A percentile compares a stretch with the other conserved stretches of the same genome.
Evolutionary conservation across 2,113 vertebrate genomes (phyloP).

Genomic region (Mastomys natalensis): DNA sequence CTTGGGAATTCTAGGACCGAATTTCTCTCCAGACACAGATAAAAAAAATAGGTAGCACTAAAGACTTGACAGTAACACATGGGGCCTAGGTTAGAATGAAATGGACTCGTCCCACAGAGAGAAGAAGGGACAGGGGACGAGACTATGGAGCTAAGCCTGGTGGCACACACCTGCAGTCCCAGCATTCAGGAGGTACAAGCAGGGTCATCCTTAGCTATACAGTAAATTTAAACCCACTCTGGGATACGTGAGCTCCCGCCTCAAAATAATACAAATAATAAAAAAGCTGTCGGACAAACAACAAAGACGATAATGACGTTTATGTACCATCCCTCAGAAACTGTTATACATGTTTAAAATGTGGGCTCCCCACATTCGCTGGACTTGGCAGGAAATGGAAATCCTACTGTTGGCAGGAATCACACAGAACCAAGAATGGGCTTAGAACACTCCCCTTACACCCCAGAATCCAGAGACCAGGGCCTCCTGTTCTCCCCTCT

Average conservation of each 20-base stretch:
- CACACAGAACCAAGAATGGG: not conserved
- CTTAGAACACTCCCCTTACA: not conserved
- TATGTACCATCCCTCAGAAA: not conserved
- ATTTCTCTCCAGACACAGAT: not conserved
- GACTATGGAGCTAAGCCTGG: not conserved
- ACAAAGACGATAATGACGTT: not conserved
- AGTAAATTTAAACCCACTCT: not conserved
- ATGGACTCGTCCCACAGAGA: too few species aligned
- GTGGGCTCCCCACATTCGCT: too few species aligned
- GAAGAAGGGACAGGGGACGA: not conserved
- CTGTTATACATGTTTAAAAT: not conserved
- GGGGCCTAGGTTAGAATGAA: not conserved
- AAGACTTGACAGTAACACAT: not conserved
- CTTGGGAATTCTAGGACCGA: not conserved
- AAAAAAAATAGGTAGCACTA: not conserved
- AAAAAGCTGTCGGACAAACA: not conserved
- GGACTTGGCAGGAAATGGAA: not conserved
- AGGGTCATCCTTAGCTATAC: not conserved
- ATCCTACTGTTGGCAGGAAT: too few species aligned
- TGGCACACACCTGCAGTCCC: not conserved
- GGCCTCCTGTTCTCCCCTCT: not conserved
- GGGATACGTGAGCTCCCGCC: not conserved
- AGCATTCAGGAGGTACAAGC: not conserved
- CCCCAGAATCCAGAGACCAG: not conserved
- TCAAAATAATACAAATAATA: not conserved